Base-by-base conservation (phyloP, 2,113 vertebrate species). In the Pseudopodoces humilis region DNA sequence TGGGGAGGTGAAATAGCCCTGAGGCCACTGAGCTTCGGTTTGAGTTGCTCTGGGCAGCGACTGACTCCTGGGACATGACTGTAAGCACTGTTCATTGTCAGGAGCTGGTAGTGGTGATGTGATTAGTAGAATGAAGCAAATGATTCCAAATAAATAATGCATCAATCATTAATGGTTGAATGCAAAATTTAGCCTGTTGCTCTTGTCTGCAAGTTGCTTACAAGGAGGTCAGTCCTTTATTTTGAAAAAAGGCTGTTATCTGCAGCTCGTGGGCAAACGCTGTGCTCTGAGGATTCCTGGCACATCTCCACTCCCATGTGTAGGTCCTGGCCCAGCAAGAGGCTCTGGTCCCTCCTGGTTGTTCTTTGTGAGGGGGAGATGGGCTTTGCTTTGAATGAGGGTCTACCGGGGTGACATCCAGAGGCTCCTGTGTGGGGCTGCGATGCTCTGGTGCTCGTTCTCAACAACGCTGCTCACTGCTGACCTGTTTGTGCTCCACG, bases 21-120 rank as follows among this genome's bases (percentile, higher is more conserved):
- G 5, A 27, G 1, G 2, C 60, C 0, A 0, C 39, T 0, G 6
- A 47, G 62, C 37, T 21, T 21, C 0, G 2, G 37, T 35, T 49
- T 13, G 2, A 16, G 53, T 49, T 63, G 65, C 47, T 86, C 53
- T 49, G 70, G 75, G 41, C 65, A 78, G 65, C 2, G 3, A 9
- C 25, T 43, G 58, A 19, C 81, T 75, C 83, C 76, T 53, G 75
- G 82, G 60, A 78, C 13, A 0, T 0, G 20, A 10, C 68, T 85
- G 52, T 18, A 12, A 50, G 49, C 39, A 20, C 46, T 81, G 50
- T 3, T 71, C 31, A 3, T 86, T 43, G 50, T 77, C 77, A 52
- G 81, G 35, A 81, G 74, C 77, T 77, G 15, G 25, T 58, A 20
- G 28, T 58, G 74, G 37, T 60, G 69, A 58, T 87, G 56, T 75